Conservation (phyloP, 64 coral and sea anemone species). For the Actinia equina region DNA sequence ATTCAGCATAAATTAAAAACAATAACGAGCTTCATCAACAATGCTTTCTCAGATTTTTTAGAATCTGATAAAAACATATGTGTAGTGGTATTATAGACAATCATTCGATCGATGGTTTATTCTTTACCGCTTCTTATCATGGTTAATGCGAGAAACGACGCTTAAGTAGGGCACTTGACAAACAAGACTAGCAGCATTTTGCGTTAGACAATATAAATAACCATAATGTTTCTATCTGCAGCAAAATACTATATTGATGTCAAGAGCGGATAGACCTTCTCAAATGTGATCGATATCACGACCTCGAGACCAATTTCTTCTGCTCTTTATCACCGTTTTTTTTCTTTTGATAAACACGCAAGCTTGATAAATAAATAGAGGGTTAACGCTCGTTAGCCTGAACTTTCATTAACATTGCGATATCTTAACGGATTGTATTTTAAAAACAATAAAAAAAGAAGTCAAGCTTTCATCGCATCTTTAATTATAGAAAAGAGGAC, state of each 20-base stretch:
- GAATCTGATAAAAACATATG: neutral
- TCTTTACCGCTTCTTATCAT: neutral
- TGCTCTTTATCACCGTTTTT: no score
- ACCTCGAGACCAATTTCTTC: neutral
- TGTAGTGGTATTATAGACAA: neutral
- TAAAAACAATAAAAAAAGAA: neutral
- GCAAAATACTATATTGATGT: neutral
- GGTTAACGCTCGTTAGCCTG: neutral
- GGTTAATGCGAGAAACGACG: neutral
- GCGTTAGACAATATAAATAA: neutral
- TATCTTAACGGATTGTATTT: neutral
- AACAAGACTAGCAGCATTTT: neutral
- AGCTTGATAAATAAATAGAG: neutral
- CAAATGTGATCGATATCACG: neutral
- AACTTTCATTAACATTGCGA: neutral
- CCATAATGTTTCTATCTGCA: conserved; percentile 9
- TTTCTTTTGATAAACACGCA: neutral
- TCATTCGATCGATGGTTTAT: neutral
- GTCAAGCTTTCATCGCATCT: neutral
- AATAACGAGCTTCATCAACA: no score
- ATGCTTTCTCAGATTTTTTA: neutral
- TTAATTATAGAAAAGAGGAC: neutral
- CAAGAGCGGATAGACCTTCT: neutral
- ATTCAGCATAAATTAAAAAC: neutral
- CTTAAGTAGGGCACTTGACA: conserved; percentile 9